Base-by-base conservation (phyloP, 2,797 vertebrate species). In the Oreonectes daqikongensis region DNA sequence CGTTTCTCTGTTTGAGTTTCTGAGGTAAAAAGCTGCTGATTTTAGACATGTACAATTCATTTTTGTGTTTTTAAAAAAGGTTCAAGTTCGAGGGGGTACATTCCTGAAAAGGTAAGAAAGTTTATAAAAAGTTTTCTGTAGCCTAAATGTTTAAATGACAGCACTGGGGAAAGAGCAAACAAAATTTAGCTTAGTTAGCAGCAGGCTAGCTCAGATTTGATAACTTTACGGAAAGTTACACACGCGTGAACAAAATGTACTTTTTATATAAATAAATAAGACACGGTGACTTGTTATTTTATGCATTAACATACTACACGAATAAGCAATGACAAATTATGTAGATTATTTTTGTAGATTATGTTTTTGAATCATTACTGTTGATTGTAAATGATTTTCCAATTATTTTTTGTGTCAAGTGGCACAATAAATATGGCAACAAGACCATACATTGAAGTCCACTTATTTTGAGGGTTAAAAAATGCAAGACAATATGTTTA, bases 401-500 rank as follows among this genome's bases (percentile, higher is more conserved):
- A 28, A 7, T 52, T 18, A 30, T 7, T 48, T 73, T 35, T 65
- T 3, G 46, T 24, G 55, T 53, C 48, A 18, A 42, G 50, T 24
- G 24, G 57, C 26, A 48, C 28, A 59, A 40, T 3, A 57, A 70
- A 32, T 65, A 79, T 81, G 76, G 50, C 52, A 26, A 69, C 40
- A 18, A 67, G 30, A 9, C 79, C 72, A 1, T 84, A 78, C 83
- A 55, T 75, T 87, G 81, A 92, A 82, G 77, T 77, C 68, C 65
- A 40, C 12, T 12, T 42, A 3, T 12, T 15, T 14, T 12, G 40
- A 79, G 79, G n/a, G n/a, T n/a, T n/a, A n/a, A n/a, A n/a, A n/a
- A 65, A 89, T 91, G 79, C 85, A 66, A 9, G 35, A 35, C 2
- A 0, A 67, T 82, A 89, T 64, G 87, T 83, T 67, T 35, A 77